A percentile compares a stretch with the other conserved stretches of the same genome.
Conservation (phyloP, 2,888 invertebrate species). For the Himalopsyche tibetana region DNA sequence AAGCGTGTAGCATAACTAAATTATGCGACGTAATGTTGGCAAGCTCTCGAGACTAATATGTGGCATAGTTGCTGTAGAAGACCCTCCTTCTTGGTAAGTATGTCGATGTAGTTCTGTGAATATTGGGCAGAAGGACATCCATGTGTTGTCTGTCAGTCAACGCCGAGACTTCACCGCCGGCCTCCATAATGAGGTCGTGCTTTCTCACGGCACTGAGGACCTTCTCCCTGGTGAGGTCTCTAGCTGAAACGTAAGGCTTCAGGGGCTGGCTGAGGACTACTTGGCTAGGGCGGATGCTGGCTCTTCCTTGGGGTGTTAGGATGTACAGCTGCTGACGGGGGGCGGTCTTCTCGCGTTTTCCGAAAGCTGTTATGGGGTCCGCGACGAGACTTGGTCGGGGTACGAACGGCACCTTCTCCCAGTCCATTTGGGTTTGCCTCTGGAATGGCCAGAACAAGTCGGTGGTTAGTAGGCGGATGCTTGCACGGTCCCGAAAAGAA, state of each 20-base stretch:
- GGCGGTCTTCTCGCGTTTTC: constrained; percentile 77
- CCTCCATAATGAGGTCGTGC: constrained; percentile 78
- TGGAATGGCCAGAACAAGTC: constrained; percentile 79
- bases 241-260: constrained; percentile 82
- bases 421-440: constrained; percentile 86
- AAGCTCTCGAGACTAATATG: constrained; percentile 69
- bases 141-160: constrained; percentile 80
- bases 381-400: constrained; percentile 90
- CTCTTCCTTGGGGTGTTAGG: constrained; percentile 78
- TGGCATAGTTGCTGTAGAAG: constrained; percentile 77
- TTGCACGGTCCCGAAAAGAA: constrained; percentile 20
- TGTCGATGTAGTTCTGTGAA: constrained; percentile 77
- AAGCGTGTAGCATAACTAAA: constrained; percentile 1
- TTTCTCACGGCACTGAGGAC: constrained; percentile 79
- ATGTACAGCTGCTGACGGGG: constrained; percentile 73
- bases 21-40: background rate
- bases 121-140: constrained; percentile 80
- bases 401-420: constrained; percentile 93
- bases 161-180: constrained; percentile 76
- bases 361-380: constrained; percentile 91
- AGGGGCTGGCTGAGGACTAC: constrained; percentile 79
- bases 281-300: constrained; percentile 80
- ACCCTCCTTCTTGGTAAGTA: constrained; percentile 74
- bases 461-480: constrained; percentile 68
- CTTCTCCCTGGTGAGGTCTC: constrained; percentile 81